A percentile compares a stretch with the other conserved stretches of the same genome.
Evolutionary conservation across 2,113 vertebrate genomes (phyloP).

Genomic region (Silurus glanis): DNA sequence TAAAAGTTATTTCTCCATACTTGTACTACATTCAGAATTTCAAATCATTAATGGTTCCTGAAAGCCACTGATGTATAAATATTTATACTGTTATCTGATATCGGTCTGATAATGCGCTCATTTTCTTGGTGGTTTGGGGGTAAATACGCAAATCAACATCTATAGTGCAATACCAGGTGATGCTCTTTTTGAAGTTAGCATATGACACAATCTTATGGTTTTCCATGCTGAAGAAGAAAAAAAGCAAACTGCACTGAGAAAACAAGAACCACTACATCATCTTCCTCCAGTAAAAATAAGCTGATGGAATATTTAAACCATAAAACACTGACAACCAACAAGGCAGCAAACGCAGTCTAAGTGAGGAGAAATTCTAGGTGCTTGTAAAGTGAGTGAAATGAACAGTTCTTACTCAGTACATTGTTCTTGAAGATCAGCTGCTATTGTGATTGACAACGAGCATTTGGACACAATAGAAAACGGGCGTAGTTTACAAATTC

Average conservation of each 20-base stretch:
- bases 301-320: neutral
- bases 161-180: too few species aligned
- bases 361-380: neutral
- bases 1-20: too few species aligned
- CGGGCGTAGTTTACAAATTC: neutral
- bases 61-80: neutral
- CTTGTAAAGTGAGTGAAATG: neutral
- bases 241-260: neutral
- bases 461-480: neutral
- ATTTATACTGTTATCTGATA: neutral
- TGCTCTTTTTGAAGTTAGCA: too few species aligned
- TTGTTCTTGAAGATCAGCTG: neutral
- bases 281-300: neutral
- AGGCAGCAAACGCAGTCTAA: neutral
- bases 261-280: neutral
- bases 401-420: neutral
- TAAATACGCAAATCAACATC: too few species aligned
- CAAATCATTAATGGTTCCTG: neutral
- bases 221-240: too few species aligned
- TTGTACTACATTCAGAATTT: too few species aligned
- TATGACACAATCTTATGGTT: too few species aligned
- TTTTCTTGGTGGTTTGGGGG: too few species aligned
- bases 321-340: neutral
- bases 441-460: neutral
- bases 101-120: neutral